Base-by-base conservation (phyloP, 2,113 vertebrate species). In the Phrynosoma blainvillii region DNA sequence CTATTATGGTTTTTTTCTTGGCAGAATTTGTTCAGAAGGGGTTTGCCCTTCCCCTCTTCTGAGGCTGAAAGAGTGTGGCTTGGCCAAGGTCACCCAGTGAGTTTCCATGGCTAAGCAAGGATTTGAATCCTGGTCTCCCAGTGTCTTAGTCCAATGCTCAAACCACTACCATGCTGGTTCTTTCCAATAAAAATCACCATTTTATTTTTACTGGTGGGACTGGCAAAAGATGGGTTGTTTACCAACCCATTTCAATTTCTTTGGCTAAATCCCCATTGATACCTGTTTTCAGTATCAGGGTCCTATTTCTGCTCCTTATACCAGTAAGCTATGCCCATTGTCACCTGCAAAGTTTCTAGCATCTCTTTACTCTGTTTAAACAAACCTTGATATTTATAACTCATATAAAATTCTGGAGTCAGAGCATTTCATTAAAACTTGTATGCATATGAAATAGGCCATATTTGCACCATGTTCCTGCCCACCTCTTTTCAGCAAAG, bases 401-500 rank as follows among this genome's bases (percentile, higher is more conserved):
- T 65, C 14, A n/a, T 23, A 18, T 65, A 65, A 65, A 78, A 66
- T 59, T 13, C 8, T 4, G 70, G 71, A 54, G 30, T 42, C 14
- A 85, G 25, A 86, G 23, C 27, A 77, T 66, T 21, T 47, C 16
- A 65, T 78, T 86, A 79, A 47, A 79, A 70, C 21, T 54, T 54
- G 54, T 42, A 54, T 27, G n/a, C 9, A 20, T 77, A 77, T n/a
- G 4, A 77, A 88, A 54, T 32, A 83, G 59, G 1, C 27, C 27
- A 30, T 11, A 70, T 83, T 52, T 10, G n/a, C 79, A 86, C 20
- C 59, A 32, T 84, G 71, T 79, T 74, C 66, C 77, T 91, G 32
- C 74, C 84, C 70, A 0, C n/a, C 8, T 27, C 59, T 88, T 54
- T 87, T 30, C 56, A 54, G 85, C 86, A 87, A 84, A 89, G 90